These are phyloP conservation scores for Agelas oroides DNA, from an alignment of 37 sponge, comb jelly and placozoan genomes.

Conservation along the genomic window DNA sequence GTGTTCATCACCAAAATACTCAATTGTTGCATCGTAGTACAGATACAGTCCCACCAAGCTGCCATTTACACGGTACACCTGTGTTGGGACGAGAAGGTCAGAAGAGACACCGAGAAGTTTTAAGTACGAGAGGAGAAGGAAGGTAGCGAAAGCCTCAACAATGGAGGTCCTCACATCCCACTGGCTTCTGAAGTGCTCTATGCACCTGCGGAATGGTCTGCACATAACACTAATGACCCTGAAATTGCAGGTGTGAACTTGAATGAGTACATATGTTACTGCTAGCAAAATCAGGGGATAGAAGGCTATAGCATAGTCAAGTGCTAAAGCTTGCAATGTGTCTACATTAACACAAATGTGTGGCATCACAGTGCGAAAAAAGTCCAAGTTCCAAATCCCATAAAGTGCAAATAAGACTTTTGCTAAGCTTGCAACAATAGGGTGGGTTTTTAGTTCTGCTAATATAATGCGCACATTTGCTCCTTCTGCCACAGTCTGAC, in stretches of 20 bases:
- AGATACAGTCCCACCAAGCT: neutral
- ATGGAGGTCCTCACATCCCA: constrained; percentile 44
- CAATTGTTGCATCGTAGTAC: constrained; percentile 22
- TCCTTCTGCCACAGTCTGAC: constrained; percentile 35
- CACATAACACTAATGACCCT: neutral
- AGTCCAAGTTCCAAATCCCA: constrained; percentile 51
- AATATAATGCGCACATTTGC: too few relatives aligned
- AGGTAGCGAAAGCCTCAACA: constrained; percentile 60
- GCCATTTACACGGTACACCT: neutral
- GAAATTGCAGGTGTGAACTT: neutral
- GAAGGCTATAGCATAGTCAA: constrained; percentile 26
- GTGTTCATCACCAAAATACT: constrained; percentile 33
- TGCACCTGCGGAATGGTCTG: constrained; percentile 4
- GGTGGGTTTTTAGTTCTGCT: too few relatives aligned
- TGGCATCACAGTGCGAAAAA: constrained; percentile 1
- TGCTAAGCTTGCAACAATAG: neutral
- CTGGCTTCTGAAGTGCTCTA: neutral
- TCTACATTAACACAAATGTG: neutral
- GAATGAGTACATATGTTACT: neutral
- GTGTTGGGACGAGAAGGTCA: constrained; percentile 24
- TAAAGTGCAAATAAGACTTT: neutral
- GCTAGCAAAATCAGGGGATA: constrained; percentile 17
- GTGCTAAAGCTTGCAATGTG: neutral
- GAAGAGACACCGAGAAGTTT: constrained; percentile 50
- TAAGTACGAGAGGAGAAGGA: constrained; percentile 62